A percentile compares a stretch with the other conserved stretches of the same genome.
Evolutionary conservation across 2,113 vertebrate species (phyloP).

Genomic region (Riparia riparia): DNA sequence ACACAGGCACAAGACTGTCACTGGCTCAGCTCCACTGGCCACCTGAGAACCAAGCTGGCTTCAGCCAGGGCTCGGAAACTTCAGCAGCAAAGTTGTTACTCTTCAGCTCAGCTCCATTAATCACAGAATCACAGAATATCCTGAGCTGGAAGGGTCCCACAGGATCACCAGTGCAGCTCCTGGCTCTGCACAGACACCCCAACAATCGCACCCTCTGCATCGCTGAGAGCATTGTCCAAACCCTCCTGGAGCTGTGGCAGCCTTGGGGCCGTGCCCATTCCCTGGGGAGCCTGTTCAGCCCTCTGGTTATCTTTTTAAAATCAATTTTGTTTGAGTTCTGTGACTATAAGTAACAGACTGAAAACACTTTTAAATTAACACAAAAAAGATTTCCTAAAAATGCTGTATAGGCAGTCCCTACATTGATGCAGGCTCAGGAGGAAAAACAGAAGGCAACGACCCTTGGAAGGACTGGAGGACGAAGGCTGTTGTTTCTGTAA

Average conservation of each 20-base stretch:
- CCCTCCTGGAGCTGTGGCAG: fast-evolving
- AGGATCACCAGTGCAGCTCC: fast-evolving
- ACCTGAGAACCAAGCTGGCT: neutral
- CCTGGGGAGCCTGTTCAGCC: fast-evolving
- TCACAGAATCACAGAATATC: neutral
- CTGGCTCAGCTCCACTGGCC: fast-evolving
- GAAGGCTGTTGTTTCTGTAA: neutral
- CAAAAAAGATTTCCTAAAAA: neutral
- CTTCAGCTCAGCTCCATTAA: neutral
- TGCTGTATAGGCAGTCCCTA: neutral
- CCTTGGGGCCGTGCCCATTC: fast-evolving
- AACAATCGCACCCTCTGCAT: neutral
- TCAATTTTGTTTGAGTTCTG: neutral
- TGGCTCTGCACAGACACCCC: neutral
- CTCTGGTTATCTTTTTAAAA: neutral
- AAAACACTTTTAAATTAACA: neutral
- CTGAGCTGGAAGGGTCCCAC: neutral
- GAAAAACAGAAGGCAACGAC: neutral
- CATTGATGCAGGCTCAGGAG: neutral
- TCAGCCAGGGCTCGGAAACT: fast-evolving
- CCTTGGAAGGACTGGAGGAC: neutral
- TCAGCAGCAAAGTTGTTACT: neutral
- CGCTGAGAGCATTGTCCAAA: fast-evolving
- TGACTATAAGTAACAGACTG: neutral
- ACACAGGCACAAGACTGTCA: neutral